Conservation (phyloP, 2,797 vertebrate genomes). For the Clarias pachynema region DNA sequence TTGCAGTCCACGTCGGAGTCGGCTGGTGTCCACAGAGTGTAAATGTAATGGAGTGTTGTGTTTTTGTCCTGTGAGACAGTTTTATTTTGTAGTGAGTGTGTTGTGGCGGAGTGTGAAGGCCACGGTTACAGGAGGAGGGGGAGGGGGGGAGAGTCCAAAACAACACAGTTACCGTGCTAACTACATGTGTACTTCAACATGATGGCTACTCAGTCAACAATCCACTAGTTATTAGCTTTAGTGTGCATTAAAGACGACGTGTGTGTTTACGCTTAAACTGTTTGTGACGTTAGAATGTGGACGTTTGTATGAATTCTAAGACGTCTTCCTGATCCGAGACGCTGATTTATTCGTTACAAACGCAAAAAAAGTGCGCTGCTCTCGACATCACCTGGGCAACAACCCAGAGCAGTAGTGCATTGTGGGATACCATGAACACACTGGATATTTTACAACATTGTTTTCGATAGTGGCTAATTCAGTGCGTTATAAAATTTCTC, state of each 20-base stretch:
- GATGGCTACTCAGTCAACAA: too few species aligned
- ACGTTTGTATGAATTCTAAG: not conserved
- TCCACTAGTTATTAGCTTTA: not conserved
- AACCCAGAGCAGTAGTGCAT: not conserved
- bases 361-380: not conserved
- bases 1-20: not conserved
- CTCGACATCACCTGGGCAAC: not conserved
- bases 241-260: too few species aligned
- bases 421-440: not conserved
- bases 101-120: conserved; percentile 31
- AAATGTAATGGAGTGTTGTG: conserved; percentile 33
- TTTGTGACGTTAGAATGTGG: not conserved
- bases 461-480: not conserved
- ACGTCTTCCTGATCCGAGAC: not conserved
- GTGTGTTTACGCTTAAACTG: not conserved
- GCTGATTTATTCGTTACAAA: too few species aligned
- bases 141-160: conserved; percentile 31
- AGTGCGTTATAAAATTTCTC: not conserved
- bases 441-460: not conserved
- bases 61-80: not conserved
- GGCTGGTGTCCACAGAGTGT: conserved; percentile 33
- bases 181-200: not conserved
- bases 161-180: not conserved
- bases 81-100: not conserved
- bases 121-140: conserved; percentile 44